Evolutionary conservation across 2,113 vertebrate species (phyloP).

Genomic region (Gorsachius goisagi): DNA sequence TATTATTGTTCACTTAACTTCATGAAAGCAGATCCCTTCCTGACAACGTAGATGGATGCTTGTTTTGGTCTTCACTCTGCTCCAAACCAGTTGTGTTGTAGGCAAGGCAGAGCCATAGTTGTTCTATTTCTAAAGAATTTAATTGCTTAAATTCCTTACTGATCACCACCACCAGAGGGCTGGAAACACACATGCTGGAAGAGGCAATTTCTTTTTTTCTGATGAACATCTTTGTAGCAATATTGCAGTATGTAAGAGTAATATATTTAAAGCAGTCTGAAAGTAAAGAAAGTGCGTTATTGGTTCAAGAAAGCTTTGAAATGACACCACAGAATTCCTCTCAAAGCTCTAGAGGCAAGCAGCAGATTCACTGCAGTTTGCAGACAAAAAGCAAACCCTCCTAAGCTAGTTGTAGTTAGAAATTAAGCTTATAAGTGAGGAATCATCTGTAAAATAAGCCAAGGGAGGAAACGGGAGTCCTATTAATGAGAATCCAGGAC

Average conservation of each 20-base stretch:
- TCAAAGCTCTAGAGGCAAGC: not conserved
- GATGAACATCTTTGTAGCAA: not conserved
- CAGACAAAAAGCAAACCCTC: not conserved
- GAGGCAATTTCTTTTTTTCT: not conserved
- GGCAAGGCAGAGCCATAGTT: not conserved
- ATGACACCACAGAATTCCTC: not conserved
- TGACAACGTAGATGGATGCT: not conserved
- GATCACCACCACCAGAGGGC: slow-evolving; percentile 22
- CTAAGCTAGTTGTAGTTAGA: not conserved
- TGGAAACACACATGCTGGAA: not conserved
- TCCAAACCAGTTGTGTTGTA: not conserved
- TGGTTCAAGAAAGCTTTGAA: not conserved
- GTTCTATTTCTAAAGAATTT: not conserved
- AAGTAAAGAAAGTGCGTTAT: not conserved
- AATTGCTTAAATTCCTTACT: not conserved
- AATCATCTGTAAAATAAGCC: not conserved
- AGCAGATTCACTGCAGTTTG: not conserved
- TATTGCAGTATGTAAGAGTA: not conserved
- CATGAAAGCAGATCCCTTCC: not conserved
- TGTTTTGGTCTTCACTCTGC: not conserved
- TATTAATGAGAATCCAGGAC: not conserved
- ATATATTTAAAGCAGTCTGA: not conserved
- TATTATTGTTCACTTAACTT: not conserved
- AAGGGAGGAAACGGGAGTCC: not conserved
- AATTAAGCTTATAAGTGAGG: not conserved